Evolutionary conservation across 2,888 invertebrate genomes (phyloP), one percentile per base, ranked within the genome.

Genomic region (Drosophila kambysellisi): DNA sequence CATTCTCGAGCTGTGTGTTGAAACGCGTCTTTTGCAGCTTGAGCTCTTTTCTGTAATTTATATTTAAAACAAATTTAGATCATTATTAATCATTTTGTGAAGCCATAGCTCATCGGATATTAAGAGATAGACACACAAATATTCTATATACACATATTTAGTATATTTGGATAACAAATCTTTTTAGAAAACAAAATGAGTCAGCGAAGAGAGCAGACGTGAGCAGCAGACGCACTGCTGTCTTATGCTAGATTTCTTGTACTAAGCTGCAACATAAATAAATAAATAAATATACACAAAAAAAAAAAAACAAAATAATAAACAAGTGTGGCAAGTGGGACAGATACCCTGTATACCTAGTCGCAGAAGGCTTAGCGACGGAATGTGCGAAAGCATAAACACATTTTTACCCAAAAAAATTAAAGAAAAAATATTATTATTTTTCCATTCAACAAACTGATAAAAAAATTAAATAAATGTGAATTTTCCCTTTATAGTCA

Each of bases 1-100:
- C 93, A 83, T 93, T 92, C 52, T 92, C 92, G 33, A 93, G 79
- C 79, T 71, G 94, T 91, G 64, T 85, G 79, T 73, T 94, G 92
- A 89, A 92, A 62, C 89, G 91, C 54, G 89, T 89, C 85, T 91
- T 92, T 71, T 90, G 92, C 76, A 86, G 91, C 56, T 77, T 90
- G 60, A 88, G 94, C 92, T 92, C 94, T 90, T 88, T 90, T 91
- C 93, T 93, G 75, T 35, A 39, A 32, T 53, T 11, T 29, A 41
- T 25, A 30, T 35, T 5, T 20, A 25, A 17, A 25, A 46, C 25
- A 25, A 25, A 8, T 29, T 8, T n/a, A 6, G 17, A 7, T 2
- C 4, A 20, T 9, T 32, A 30, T 63, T 37, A 37, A 32, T 33
- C 15, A 48, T 30, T 54, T 17, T 29, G 20, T 29, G 7, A 17